A percentile compares a stretch with the other conserved stretches of the same genome.
phyloP scores from a whole-genome alignment of 2,888 invertebrate species.

The Meiosimyza platycephala region DNA sequence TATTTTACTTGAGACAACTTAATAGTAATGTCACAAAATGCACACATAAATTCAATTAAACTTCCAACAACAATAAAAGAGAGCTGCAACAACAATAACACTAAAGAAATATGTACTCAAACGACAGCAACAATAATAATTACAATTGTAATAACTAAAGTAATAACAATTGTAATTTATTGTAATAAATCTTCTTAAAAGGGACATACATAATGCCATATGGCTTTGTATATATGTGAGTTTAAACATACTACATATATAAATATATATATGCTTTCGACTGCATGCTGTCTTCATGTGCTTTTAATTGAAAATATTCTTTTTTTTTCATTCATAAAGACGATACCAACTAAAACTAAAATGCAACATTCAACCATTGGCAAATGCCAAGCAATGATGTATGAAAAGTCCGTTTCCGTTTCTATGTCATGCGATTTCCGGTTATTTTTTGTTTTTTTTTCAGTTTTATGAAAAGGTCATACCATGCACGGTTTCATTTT shows the following conservation, averaged over 20 bases:
- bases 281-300: slow-evolving; percentile 1
- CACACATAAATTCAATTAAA: slow-evolving; percentile 7
- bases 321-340: neutral
- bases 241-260: too few species aligned
- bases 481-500: too few species aligned
- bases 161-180: slow-evolving; percentile 9
- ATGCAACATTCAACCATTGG: too few species aligned
- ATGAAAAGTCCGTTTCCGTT: slow-evolving; percentile 21
- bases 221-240: neutral
- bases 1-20: neutral
- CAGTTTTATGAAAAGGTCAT: too few species aligned
- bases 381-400: neutral
- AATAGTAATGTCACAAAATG: slow-evolving; percentile 6
- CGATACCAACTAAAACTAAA: too few species aligned
- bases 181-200: slow-evolving; percentile 13
- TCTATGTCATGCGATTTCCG: neutral
- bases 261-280: neutral
- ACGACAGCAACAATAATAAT: too few species aligned
- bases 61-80: neutral
- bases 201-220: slow-evolving; percentile 2
- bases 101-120: neutral
- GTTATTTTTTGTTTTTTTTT: too few species aligned
- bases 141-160: neutral
- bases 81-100: neutral
- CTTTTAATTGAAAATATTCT: slow-evolving; percentile 13